phyloP scores from a whole-genome alignment of 2,113 vertebrate genomes.

The Rissa tridactyla region DNA sequence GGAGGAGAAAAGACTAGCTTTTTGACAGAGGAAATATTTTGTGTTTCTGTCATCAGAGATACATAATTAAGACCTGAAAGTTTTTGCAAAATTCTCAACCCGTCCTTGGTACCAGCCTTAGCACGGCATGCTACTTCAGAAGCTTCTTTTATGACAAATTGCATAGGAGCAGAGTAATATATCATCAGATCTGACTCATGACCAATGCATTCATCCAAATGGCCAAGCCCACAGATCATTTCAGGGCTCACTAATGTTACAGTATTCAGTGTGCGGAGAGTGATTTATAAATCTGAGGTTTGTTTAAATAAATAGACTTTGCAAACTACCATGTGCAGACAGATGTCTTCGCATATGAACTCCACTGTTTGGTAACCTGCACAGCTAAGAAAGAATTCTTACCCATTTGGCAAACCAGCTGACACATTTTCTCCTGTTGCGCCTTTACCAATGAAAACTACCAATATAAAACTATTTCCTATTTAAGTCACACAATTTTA shows the following conservation, averaged over 20 bases:
- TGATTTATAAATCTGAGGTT: slow-evolving; percentile 6
- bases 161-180: background rate
- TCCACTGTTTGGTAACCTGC: background rate
- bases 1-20: background rate
- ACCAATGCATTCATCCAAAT: background rate
- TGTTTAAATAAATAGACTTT: slow-evolving; percentile 27
- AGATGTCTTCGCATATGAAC: background rate
- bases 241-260: background rate
- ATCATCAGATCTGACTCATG: background rate
- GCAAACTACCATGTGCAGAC: background rate
- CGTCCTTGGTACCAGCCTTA: background rate
- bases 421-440: background rate
- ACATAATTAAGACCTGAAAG: background rate
- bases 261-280: background rate
- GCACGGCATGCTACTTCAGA: background rate
- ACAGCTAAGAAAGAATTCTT: background rate
- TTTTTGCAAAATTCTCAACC: background rate
- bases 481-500: background rate
- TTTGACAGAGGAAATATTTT: background rate
- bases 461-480: background rate
- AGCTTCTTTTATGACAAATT: background rate
- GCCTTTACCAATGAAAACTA: background rate
- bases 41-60: background rate
- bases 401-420: background rate
- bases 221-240: background rate